These are phyloP conservation scores for Laticauda laticaudata DNA, from an alignment of 2,113 vertebrate genomes.

Conservation along the genomic window DNA sequence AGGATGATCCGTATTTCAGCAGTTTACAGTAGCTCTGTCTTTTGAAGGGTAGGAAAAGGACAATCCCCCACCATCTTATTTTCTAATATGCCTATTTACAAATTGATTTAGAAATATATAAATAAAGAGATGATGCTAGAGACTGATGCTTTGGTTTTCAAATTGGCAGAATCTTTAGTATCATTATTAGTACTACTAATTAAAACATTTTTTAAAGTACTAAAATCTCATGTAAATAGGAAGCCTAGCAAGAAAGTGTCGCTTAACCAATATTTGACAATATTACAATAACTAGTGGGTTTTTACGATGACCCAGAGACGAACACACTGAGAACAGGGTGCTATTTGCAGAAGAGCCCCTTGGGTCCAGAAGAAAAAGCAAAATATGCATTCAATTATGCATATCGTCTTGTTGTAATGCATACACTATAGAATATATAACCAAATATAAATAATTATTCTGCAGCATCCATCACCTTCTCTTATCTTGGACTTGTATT, in stretches of 20 bases:
- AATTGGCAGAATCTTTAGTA: not conserved
- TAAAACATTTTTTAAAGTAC: not conserved
- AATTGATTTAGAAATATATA: not conserved
- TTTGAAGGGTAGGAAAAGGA: not conserved
- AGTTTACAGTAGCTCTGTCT: not conserved
- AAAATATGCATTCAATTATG: not conserved
- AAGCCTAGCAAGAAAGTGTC: not conserved
- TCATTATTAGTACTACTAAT: not conserved
- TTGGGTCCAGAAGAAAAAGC: not conserved
- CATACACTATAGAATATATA: not conserved
- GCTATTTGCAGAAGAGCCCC: not conserved
- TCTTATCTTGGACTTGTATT: conserved; percentile 82
- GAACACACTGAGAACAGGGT: not conserved
- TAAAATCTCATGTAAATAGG: not conserved
- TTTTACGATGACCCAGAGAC: not conserved
- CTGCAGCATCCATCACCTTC: conserved; percentile 81
- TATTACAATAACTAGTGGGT: not conserved
- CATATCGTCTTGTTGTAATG: not conserved
- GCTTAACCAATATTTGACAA: not conserved
- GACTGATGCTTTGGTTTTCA: not conserved
- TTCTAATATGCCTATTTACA: not conserved
- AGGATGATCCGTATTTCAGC: not conserved
- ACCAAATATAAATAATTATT: conserved; percentile 35
- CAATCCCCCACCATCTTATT: not conserved
- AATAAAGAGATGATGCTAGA: not conserved